Evolutionary conservation across 2,888 invertebrate genomes (phyloP).

Genomic region (Drosophila subquinaria): DNA sequence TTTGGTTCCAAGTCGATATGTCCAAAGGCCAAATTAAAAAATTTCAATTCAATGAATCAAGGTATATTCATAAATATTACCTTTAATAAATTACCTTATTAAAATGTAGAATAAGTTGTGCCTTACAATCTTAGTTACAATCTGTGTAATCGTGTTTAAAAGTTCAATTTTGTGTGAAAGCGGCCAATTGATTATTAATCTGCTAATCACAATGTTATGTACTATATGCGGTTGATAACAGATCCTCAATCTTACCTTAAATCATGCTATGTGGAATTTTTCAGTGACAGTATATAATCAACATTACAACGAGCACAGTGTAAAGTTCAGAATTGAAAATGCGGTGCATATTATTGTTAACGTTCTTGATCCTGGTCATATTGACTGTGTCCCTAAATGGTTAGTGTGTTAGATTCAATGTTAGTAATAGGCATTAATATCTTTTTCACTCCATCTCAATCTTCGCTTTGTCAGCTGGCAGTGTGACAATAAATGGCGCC

Average conservation of each 20-base stretch:
- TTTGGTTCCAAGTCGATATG: no score
- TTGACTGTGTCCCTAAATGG: constrained; percentile 40
- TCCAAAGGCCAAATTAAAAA: no score
- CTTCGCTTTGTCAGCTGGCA: constrained; percentile 46
- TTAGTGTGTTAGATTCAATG: constrained; percentile 14
- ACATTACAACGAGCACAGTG: constrained; percentile 4
- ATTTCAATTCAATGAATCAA: no score
- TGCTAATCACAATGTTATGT: neutral
- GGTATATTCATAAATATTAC: no score
- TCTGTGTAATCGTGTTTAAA: neutral
- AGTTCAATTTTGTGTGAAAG: neutral
- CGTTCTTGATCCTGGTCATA: constrained; percentile 43
- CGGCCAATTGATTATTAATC: neutral
- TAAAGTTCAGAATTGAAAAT: constrained; percentile 28
- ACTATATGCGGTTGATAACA: neutral
- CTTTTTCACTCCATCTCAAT: neutral
- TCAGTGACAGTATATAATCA: constrained; percentile 4
- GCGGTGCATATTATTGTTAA: constrained; percentile 48
- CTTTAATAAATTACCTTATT: neutral
- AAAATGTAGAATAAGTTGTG: neutral
- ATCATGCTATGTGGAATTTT: neutral
- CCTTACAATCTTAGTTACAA: neutral
- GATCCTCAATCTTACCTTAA: neutral
- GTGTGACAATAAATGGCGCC: constrained; percentile 59
- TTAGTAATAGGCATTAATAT: neutral